Percentiles rank a stretch among this genome's conserved stretches.
Conservation (phyloP, 2,888 invertebrate species). For the Helleia helle region DNA sequence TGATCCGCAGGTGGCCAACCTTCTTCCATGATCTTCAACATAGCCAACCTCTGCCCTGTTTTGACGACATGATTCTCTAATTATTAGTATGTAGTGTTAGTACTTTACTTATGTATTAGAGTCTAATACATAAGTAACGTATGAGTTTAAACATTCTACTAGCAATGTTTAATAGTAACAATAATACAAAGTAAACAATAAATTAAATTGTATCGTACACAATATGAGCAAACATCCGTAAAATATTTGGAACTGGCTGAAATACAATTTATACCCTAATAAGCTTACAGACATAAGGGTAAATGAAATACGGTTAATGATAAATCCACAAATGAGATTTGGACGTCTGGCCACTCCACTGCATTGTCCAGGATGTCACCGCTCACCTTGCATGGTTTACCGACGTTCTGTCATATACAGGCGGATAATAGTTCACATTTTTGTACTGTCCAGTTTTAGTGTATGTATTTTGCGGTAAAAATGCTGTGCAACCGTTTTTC, state of each 20-base stretch:
- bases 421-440: slow-evolving; percentile 12
- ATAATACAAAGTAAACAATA: background rate
- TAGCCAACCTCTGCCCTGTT: too few relatives aligned
- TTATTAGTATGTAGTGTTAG: too few relatives aligned
- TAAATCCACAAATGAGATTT: slow-evolving; percentile 74
- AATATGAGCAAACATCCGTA: slow-evolving; percentile 42
- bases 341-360: slow-evolving; percentile 67
- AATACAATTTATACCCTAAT: slow-evolving; percentile 70
- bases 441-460: slow-evolving; percentile 26
- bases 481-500: too few relatives aligned
- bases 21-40: too few relatives aligned
- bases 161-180: too few relatives aligned
- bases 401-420: slow-evolving; percentile 44
- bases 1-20: too few relatives aligned
- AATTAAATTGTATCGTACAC: background rate
- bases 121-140: too few relatives aligned
- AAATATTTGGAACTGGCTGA: slow-evolving; percentile 53
- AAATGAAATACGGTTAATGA: slow-evolving; percentile 71
- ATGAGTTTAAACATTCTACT: too few relatives aligned
- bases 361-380: slow-evolving; percentile 53
- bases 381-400: slow-evolving; percentile 65
- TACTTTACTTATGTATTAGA: too few relatives aligned
- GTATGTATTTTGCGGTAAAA: too few relatives aligned
- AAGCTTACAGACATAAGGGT: slow-evolving; percentile 62
- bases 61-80: too few relatives aligned